phyloP scores from a whole-genome alignment of 2,888 invertebrate species.

The Schrankia costaestrigalis region DNA sequence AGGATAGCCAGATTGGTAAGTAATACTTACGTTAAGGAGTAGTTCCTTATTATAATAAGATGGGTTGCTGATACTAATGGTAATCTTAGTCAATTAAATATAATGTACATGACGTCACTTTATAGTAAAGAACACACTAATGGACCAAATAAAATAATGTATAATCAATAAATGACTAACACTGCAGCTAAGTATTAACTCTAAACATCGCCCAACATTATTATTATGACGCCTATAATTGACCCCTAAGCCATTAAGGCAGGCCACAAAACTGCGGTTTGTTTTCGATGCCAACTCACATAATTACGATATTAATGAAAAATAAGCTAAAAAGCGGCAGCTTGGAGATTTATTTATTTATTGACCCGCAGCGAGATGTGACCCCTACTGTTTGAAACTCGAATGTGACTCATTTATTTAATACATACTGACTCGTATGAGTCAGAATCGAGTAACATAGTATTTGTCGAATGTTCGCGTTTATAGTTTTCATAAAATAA shows the following conservation, averaged over 20 bases:
- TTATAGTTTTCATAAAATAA: too few relatives aligned
- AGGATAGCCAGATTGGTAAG: too few relatives aligned
- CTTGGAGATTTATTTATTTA: constrained; percentile 74
- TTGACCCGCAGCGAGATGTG: constrained; percentile 51
- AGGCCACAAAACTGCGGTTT: constrained; percentile 69
- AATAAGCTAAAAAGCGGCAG: constrained; percentile 65
- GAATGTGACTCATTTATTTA: constrained; percentile 29
- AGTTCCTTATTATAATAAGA: too few relatives aligned
- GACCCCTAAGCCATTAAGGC: constrained; percentile 68
- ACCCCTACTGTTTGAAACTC: constrained; percentile 40
- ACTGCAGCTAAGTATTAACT: constrained; percentile 36
- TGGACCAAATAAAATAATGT: constrained; percentile 24
- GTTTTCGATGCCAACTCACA: constrained; percentile 71
- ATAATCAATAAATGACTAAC: constrained; percentile 40
- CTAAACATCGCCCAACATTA: constrained; percentile 45
- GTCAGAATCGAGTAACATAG: too few relatives aligned
- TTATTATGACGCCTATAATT: constrained; percentile 77
- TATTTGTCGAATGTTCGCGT: too few relatives aligned
- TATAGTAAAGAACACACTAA: constrained; percentile 4
- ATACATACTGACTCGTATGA: too few relatives aligned
- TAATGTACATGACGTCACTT: constrained; percentile 16
- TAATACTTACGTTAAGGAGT: too few relatives aligned
- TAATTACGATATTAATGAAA: constrained; percentile 69
- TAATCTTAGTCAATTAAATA: too few relatives aligned
- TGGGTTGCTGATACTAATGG: too few relatives aligned